Evolutionary conservation across 2,113 vertebrate genomes (phyloP).

Genomic region (Pluvianellus socialis): DNA sequence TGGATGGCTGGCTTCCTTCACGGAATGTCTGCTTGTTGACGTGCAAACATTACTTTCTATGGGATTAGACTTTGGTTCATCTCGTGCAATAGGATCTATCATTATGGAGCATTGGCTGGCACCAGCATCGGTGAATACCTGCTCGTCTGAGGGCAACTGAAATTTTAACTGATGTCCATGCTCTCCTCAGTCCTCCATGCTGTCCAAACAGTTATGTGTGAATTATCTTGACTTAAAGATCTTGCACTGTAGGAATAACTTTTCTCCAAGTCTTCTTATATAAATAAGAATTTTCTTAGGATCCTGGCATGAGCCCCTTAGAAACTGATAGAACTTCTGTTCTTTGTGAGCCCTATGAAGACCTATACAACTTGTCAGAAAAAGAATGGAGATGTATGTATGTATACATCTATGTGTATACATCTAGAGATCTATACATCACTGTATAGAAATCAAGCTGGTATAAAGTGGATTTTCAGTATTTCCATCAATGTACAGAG

Average conservation of each 20-base stretch:
- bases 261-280: background rate
- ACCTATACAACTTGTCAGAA: background rate
- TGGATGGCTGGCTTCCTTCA: background rate
- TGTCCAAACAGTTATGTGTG: background rate
- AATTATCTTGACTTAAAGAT: background rate
- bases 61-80: background rate
- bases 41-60: background rate
- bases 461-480: background rate
- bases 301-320: background rate
- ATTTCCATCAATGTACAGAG: background rate
- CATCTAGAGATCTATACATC: too few species aligned
- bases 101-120: background rate
- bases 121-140: background rate
- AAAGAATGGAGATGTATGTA: background rate
- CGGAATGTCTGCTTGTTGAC: background rate
- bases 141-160: background rate
- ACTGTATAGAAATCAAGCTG: background rate
- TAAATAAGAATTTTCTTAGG: background rate
- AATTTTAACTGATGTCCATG: background rate
- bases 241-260: background rate
- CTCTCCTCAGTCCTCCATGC: background rate
- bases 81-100: background rate
- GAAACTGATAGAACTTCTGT: background rate
- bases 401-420: too few species aligned
- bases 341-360: background rate